These are phyloP conservation scores for Pristiophorus japonicus DNA, from an alignment of 2,113 vertebrate species.

Conservation along the genomic window DNA sequence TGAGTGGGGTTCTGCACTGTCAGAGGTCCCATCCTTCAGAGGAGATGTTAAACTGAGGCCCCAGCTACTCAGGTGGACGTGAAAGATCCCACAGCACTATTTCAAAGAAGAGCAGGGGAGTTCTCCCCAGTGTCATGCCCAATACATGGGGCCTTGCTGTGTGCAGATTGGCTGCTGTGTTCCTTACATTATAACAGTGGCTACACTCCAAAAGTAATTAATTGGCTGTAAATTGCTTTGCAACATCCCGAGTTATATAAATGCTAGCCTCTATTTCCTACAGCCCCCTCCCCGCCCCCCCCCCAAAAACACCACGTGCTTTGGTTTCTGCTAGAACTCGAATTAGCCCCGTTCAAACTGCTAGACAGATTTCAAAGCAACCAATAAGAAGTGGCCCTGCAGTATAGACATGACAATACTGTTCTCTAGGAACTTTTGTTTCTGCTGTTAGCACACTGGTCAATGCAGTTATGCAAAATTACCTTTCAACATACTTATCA, in stretches of 20 bases:
- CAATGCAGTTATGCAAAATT: neutral
- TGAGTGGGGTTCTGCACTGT: no score
- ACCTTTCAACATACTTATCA: slow-evolving; percentile 1
- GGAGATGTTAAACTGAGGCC: no score
- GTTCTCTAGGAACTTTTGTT: no score
- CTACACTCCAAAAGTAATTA: neutral
- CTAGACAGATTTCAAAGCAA: neutral
- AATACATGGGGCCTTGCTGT: no score
- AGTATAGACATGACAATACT: neutral
- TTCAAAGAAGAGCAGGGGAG: no score
- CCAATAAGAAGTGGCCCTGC: neutral
- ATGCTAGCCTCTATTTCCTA: neutral
- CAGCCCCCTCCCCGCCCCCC: neutral
- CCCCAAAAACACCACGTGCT: no score
- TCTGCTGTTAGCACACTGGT: neutral
- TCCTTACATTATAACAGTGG: neutral
- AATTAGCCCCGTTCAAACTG: neutral
- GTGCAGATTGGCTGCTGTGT: no score
- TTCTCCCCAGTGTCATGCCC: no score
- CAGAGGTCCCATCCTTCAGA: no score
- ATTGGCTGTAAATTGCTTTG: neutral
- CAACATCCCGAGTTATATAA: neutral
- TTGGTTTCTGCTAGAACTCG: neutral
- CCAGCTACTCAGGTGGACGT: no score
- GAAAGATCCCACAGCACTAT: no score